A percentile compares a stretch with the other conserved stretches of the same genome.
phyloP scores from a whole-genome alignment of 23 tunicate genomes.

The Clavelina lepadiformis region DNA sequence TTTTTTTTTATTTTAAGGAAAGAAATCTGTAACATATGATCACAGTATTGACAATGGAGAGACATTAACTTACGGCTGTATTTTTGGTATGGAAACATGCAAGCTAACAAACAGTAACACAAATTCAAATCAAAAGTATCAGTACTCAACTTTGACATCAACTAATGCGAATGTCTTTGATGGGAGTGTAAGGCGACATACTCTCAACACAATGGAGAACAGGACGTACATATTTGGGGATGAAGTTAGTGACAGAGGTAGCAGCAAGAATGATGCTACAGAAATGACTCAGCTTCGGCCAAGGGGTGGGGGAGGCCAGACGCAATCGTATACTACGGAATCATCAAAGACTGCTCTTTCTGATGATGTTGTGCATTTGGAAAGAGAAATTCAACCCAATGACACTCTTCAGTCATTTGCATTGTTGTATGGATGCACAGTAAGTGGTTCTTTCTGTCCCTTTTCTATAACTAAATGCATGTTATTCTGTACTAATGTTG shows the following conservation, averaged over 20 bases:
- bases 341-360: conserved; percentile 6
- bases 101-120: conserved; percentile 17
- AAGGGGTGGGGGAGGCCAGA: conserved; percentile 14
- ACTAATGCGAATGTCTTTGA: conserved; percentile 6
- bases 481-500: background rate
- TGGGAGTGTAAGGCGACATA: background rate
- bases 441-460: conserved; percentile 22
- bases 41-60: too few species aligned
- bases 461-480: background rate
- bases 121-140: conserved; percentile 8
- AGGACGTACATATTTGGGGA: background rate
- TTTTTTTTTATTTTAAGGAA: too few species aligned
- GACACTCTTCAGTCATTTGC: conserved; percentile 90
- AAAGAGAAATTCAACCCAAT: conserved; percentile 59
- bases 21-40: too few species aligned
- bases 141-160: background rate
- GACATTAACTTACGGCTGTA: too few species aligned
- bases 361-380: conserved; percentile 52
- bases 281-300: conserved; percentile 56
- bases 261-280: conserved; percentile 10
- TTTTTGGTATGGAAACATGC: conserved; percentile 35
- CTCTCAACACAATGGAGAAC: background rate
- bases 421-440: conserved; percentile 76
- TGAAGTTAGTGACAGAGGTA: background rate
- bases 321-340: conserved; percentile 21